Conservation (phyloP, 2,113 vertebrate species). For the Grallaria varia region DNA sequence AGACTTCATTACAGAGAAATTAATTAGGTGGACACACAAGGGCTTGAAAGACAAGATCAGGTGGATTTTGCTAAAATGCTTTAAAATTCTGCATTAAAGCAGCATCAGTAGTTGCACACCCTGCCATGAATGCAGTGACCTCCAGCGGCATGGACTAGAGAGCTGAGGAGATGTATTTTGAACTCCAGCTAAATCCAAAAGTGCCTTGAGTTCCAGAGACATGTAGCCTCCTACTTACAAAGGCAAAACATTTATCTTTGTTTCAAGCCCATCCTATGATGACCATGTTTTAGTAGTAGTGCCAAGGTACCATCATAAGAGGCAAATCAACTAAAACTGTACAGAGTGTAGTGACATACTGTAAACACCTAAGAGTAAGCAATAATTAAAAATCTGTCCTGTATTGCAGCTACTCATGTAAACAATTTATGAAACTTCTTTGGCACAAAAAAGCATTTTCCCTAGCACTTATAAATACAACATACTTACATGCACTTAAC, state of each 20-base stretch:
- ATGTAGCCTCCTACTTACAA: neutral
- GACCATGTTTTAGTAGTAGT: neutral
- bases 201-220: neutral
- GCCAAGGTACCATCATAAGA: constrained; percentile 35
- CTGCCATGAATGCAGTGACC: neutral
- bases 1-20: constrained; percentile 1
- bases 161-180: neutral
- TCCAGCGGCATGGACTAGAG: neutral
- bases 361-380: constrained; percentile 59
- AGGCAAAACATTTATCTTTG: neutral
- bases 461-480: constrained; percentile 56
- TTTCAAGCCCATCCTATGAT: neutral
- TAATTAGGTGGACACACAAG: neutral
- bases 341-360: constrained; percentile 10
- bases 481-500: constrained; percentile 39
- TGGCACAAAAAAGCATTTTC: constrained; percentile 77
- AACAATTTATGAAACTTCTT: constrained; percentile 78
- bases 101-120: neutral
- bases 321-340: neutral
- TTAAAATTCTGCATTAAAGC: neutral
- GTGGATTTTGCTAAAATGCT: neutral
- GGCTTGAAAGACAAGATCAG: constrained; percentile 2
- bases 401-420: constrained; percentile 67
- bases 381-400: constrained; percentile 38
- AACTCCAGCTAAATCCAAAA: neutral